Conservation (phyloP, 1,140 invertebrate species). For the Bombus pyrosoma region DNA sequence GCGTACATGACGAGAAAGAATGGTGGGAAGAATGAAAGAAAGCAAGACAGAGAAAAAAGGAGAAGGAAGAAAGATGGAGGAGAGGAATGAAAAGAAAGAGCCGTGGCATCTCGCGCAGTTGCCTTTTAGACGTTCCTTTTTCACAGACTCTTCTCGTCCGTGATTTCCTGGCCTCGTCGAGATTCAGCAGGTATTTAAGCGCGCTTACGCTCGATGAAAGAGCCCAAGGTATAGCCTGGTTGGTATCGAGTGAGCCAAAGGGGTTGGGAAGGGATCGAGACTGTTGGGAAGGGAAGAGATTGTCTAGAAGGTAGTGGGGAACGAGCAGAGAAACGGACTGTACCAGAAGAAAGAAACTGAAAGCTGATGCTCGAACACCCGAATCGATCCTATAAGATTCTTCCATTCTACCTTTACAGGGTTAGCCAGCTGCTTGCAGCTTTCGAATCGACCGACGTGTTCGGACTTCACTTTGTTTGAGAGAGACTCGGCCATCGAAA, state of each 20-base stretch:
- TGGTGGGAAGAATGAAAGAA: neutral
- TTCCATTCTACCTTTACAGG: constrained; percentile 51
- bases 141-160: constrained; percentile 39
- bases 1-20: neutral
- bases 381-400: constrained; percentile 67
- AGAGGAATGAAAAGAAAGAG: constrained; percentile 7
- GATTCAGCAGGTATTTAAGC: constrained; percentile 66
- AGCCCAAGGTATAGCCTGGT: neutral
- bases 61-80: neutral
- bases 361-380: constrained; percentile 65
- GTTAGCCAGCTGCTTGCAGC: constrained; percentile 52
- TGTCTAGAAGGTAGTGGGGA: constrained; percentile 16
- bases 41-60: too few relatives aligned
- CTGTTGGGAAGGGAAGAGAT: neutral
- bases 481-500: constrained; percentile 12
- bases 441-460: constrained; percentile 53
- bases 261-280: neutral
- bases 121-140: constrained; percentile 32
- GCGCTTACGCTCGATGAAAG: constrained; percentile 58
- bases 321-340: constrained; percentile 5
- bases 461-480: constrained; percentile 48
- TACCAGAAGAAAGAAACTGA: constrained; percentile 50
- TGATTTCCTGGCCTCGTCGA: constrained; percentile 54
- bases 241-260: constrained; percentile 60
- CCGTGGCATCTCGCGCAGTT: constrained; percentile 47